A percentile compares a stretch with the other conserved stretches of the same genome.
Evolutionary conservation across 92 coral and sea anemone genomes (phyloP).

Genomic region (Epizoanthus scotinus): DNA sequence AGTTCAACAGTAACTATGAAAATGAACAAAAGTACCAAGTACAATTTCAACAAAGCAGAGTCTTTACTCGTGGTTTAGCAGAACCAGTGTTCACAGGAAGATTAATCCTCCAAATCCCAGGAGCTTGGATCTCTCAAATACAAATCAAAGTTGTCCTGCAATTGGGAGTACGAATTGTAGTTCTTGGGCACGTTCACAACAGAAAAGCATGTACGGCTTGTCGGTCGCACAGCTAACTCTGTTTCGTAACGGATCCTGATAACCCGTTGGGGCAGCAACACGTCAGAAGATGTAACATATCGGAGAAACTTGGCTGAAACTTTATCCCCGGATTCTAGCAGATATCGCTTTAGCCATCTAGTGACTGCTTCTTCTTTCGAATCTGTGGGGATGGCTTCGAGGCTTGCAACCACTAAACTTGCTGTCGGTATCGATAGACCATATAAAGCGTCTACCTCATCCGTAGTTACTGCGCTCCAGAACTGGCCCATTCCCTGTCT

Average conservation of each 20-base stretch:
- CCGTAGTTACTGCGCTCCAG: too few species aligned
- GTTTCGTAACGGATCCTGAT: slow-evolving; percentile 17
- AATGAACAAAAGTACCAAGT: neutral
- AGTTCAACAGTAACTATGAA: neutral
- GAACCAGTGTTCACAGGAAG: neutral
- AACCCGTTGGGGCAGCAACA: neutral
- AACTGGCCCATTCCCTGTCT: too few species aligned
- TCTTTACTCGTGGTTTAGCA: neutral
- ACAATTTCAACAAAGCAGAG: neutral
- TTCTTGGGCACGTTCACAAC: slow-evolving; percentile 37
- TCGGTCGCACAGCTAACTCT: slow-evolving; percentile 44
- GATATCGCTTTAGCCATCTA: slow-evolving; percentile 3
- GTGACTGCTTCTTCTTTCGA: slow-evolving; percentile 1
- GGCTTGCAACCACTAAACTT: neutral
- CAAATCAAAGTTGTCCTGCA: slow-evolving; percentile 46
- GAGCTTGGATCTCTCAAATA: slow-evolving; percentile 24
- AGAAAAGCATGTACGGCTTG: slow-evolving; percentile 42
- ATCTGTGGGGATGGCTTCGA: slow-evolving; percentile 2
- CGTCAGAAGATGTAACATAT: slow-evolving; percentile 14
- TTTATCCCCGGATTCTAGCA: slow-evolving; percentile 8
- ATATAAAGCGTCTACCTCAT: neutral
- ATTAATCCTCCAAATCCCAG: slow-evolving; percentile 57
- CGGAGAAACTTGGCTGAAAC: slow-evolving; percentile 5
- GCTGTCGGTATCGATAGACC: neutral
- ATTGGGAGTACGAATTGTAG: slow-evolving; percentile 21